Evolutionary conservation across 2,113 vertebrate species (phyloP).

Genomic region (Zootoca vivipara): DNA sequence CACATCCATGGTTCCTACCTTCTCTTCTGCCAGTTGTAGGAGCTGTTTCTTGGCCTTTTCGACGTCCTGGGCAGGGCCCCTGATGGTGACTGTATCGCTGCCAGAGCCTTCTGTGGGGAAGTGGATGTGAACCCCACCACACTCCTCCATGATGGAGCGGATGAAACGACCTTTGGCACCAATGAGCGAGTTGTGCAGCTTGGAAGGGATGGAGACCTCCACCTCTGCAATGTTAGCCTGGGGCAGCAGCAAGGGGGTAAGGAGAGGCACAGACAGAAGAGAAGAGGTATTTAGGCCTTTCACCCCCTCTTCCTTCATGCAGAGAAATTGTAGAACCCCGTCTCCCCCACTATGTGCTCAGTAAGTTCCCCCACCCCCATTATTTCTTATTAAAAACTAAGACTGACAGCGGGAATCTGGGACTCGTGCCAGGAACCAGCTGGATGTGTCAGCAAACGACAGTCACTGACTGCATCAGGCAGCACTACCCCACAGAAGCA

Average conservation of each 20-base stretch:
- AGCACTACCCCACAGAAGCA: not conserved
- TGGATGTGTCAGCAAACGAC: not conserved
- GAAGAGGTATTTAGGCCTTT: not conserved
- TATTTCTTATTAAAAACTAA: not conserved
- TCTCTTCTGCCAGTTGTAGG: conserved; percentile 96
- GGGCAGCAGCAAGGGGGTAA: not conserved
- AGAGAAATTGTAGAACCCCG: not conserved
- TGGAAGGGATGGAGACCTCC: conserved; percentile 95
- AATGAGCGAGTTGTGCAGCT: conserved; percentile 96
- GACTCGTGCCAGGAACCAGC: not conserved
- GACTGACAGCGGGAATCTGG: not conserved
- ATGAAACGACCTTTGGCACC: conserved; percentile 97
- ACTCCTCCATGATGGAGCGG: conserved; percentile 98
- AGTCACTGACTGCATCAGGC: not conserved
- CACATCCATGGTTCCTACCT: conserved; percentile 76
- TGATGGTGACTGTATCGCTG: conserved; percentile 94
- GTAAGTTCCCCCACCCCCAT: not conserved
- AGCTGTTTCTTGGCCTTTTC: conserved; percentile 96
- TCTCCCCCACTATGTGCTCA: not conserved
- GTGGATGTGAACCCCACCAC: conserved; percentile 97
- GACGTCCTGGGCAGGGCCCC: conserved; percentile 93
- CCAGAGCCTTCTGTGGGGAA: conserved; percentile 97
- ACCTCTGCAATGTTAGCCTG: conserved; percentile 96
- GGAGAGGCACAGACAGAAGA: not conserved
- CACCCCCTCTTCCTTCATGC: not conserved